Conservation (phyloP, 1,140 invertebrate species). For the Oncopeltus fasciatus region DNA sequence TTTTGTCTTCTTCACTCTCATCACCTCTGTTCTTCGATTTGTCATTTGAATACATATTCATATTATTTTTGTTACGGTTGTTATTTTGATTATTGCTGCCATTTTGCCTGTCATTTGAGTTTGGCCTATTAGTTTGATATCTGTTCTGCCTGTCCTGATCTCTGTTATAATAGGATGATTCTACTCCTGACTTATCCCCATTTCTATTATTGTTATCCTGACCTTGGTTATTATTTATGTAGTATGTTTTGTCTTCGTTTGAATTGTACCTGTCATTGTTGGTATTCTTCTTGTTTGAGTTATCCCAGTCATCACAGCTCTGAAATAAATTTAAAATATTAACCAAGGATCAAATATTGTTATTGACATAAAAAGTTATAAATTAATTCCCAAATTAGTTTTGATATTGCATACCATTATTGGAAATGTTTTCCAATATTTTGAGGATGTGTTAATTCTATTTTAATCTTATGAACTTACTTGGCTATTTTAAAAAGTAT, state of each 20-base stretch:
- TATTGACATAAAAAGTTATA: too few relatives aligned
- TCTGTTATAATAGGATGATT: background rate
- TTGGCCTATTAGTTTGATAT: background rate
- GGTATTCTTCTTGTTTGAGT: background rate
- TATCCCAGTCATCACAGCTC: slow-evolving; percentile 6
- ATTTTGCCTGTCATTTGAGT: background rate
- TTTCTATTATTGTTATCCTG: background rate
- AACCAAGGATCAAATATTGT: too few relatives aligned
- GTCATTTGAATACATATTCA: background rate
- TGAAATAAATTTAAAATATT: too few relatives aligned
- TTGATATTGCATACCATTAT: too few relatives aligned
- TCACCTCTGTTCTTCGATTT: background rate
- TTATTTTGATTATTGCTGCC: background rate
- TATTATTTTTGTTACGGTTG: background rate
- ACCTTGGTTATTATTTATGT: background rate
- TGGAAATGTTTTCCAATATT: too few relatives aligned
- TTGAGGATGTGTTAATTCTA: too few relatives aligned
- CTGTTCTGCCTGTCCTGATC: background rate
- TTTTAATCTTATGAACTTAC: too few relatives aligned
- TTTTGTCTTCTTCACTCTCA: background rate
- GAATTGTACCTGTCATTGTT: background rate
- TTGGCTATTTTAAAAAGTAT: too few relatives aligned
- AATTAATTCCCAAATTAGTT: too few relatives aligned
- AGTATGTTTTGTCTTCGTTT: background rate
- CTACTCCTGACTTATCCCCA: background rate